Conservation (phyloP, 2,113 vertebrate genomes). For the Leucosticte australis region DNA sequence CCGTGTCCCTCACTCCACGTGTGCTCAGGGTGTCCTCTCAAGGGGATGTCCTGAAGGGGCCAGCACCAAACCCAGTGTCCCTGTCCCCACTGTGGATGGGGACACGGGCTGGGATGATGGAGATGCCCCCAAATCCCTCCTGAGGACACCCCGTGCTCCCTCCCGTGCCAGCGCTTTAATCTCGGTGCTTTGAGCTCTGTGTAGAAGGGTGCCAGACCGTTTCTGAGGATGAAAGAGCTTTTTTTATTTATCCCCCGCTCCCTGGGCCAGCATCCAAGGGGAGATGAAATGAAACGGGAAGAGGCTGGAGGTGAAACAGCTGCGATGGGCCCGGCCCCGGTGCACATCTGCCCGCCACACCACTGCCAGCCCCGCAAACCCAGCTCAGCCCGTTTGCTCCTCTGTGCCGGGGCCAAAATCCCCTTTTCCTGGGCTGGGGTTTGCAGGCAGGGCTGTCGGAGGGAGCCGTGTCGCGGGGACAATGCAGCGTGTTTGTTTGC, state of each 20-base stretch:
- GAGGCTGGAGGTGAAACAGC: slow-evolving; percentile 56
- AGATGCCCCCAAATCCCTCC: background rate
- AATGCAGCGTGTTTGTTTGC: slow-evolving; percentile 42
- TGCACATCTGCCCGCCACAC: slow-evolving; percentile 14
- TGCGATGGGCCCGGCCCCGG: background rate
- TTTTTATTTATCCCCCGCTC: background rate
- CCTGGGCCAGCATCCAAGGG: background rate
- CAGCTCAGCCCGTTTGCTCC: background rate
- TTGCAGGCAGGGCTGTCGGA: background rate
- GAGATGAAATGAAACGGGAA: slow-evolving; percentile 48
- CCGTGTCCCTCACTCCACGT: fast-evolving
- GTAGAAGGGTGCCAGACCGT: slow-evolving; percentile 12
- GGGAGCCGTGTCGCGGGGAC: background rate
- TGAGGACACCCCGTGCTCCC: background rate
- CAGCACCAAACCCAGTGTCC: fast-evolving
- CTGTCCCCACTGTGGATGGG: fast-evolving
- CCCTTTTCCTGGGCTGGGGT: background rate
- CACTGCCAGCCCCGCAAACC: background rate
- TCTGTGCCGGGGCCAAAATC: background rate
- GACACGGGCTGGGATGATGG: fast-evolving
- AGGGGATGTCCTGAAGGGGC: fast-evolving
- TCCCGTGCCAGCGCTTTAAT: background rate
- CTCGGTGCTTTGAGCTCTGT: background rate
- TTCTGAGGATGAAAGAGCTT: slow-evolving; percentile 53
- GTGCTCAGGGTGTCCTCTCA: fast-evolving